Base-by-base conservation (phyloP, 2,888 invertebrate species). In the Drosophila percnosoma region DNA sequence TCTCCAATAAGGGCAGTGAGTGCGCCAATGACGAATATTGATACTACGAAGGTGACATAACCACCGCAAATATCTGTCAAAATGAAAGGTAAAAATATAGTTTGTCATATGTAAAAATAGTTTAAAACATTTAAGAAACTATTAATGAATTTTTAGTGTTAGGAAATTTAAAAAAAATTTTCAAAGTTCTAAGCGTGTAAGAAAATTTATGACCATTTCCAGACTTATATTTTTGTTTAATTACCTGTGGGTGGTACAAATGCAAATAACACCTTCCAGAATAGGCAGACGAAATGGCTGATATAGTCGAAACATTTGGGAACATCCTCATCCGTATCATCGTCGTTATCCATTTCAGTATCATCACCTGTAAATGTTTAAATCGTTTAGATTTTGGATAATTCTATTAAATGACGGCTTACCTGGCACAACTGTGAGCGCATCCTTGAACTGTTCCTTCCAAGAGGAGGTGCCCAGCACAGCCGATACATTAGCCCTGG, bases 401-500 rank as follows among this genome's bases (percentile, higher is more conserved):
- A 24, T 45, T 24, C n/a, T 33, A 5, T 15, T 42, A 11, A 11
- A 27, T 54, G n/a, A 36, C 2, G 13, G 34, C 90, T 91, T 93
- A 96, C 98, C 98, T 91, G 98, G 95, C 91, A 96, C 97, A 60
- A 99, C 99, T 51, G 98, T 98, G 78, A 99, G 94, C 45, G 99
- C 99, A 93, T 99, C 99, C 90, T 97, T 94, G 93, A 99, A 99
- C 94, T 99, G 99, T 92, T 99, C 99, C 93, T 97, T 97, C 99
- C 99, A 99, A 0, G 99, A 98, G n/a, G 98, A 98, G 24, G 99
- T 99, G 72, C 99, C 97, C 83, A 97, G 96, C 77, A 99, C 95
- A 77, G 99, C 95, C 24, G 99, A 98, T 52, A 98, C 97, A 93
- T 99, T 99, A 75, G 99, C 98, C 92, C 98, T 96, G 94, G 99